Evolutionary conservation across 2,113 vertebrate species (phyloP).

Genomic region (Dipodomys spectabilis): DNA sequence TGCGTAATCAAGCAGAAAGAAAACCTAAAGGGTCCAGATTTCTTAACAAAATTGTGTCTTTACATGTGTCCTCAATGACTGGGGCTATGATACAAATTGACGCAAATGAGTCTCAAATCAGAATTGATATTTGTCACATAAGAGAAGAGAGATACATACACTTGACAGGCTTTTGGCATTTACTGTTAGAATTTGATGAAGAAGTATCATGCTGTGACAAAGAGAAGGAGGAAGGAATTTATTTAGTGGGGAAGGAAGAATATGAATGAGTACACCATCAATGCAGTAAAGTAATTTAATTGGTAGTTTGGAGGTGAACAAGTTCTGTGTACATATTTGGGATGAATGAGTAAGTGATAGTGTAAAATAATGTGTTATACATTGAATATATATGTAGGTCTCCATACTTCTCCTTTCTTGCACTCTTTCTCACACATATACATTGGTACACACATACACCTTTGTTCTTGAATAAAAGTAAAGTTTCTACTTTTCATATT

Average conservation of each 20-base stretch:
- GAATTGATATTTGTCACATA: slow-evolving; percentile 56
- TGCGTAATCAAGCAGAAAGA: slow-evolving; percentile 29
- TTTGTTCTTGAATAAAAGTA: neutral
- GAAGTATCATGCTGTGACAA: neutral
- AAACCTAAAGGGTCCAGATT: neutral
- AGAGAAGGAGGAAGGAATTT: slow-evolving; percentile 16
- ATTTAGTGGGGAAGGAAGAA: neutral
- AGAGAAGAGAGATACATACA: neutral
- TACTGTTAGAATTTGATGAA: slow-evolving; percentile 43
- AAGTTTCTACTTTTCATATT: neutral
- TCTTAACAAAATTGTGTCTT: slow-evolving; percentile 20
- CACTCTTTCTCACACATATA: neutral
- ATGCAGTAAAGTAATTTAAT: slow-evolving; percentile 24
- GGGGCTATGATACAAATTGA: neutral
- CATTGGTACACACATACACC: neutral
- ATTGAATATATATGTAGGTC: neutral
- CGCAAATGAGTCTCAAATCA: slow-evolving; percentile 30
- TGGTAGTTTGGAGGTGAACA: slow-evolving; percentile 48
- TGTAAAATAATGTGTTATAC: slow-evolving; percentile 27
- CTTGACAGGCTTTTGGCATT: neutral
- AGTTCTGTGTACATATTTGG: neutral
- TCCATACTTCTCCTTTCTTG: neutral
- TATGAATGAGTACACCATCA: neutral
- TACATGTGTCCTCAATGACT: neutral
- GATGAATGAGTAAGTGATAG: neutral